Evolutionary conservation across 1,140 invertebrate species (phyloP).

Genomic region (Drosophila tani): DNA sequence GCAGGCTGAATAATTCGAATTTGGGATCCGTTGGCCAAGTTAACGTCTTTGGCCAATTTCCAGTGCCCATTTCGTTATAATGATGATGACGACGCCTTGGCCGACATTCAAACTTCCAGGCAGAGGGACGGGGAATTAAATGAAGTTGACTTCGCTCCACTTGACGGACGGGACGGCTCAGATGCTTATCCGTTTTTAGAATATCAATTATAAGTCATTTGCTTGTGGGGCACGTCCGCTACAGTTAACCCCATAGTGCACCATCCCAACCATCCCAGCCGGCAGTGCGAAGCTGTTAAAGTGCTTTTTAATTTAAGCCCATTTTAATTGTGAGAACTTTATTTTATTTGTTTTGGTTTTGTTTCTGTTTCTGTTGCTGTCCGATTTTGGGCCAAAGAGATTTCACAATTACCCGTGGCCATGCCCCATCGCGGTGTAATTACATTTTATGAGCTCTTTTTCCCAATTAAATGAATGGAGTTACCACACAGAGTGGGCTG

Average conservation of each 20-base stretch:
- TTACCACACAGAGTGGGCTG: constrained; percentile 4
- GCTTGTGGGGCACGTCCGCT: constrained; percentile 70
- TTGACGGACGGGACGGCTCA: constrained; percentile 17
- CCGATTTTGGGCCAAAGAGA: constrained; percentile 32
- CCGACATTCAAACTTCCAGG: constrained; percentile 33
- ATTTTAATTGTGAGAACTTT: constrained; percentile 83
- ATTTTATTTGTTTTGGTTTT: constrained; percentile 69
- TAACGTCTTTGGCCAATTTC: constrained; percentile 63
- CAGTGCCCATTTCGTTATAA: constrained; percentile 70
- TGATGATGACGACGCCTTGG: constrained; percentile 67
- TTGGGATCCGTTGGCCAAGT: constrained; percentile 18
- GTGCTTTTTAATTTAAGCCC: constrained; percentile 83
- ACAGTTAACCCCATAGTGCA: constrained; percentile 62
- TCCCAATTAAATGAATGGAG: constrained; percentile 50
- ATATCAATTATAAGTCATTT: constrained; percentile 84
- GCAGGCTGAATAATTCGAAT: constrained; percentile 16
- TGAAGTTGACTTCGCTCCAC: constrained; percentile 20
- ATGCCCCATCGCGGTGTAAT: constrained; percentile 56
- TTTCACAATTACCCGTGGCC: constrained; percentile 14
- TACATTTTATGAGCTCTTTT: constrained; percentile 69
- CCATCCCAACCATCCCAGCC: neutral
- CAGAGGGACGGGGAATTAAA: constrained; percentile 7
- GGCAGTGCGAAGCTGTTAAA: constrained; percentile 77
- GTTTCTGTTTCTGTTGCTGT: constrained; percentile 12
- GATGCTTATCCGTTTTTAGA: constrained; percentile 82